These are phyloP conservation scores for Nipponacmea schrenckii DNA, from an alignment of 2,888 invertebrate genomes.

Conservation along the genomic window DNA sequence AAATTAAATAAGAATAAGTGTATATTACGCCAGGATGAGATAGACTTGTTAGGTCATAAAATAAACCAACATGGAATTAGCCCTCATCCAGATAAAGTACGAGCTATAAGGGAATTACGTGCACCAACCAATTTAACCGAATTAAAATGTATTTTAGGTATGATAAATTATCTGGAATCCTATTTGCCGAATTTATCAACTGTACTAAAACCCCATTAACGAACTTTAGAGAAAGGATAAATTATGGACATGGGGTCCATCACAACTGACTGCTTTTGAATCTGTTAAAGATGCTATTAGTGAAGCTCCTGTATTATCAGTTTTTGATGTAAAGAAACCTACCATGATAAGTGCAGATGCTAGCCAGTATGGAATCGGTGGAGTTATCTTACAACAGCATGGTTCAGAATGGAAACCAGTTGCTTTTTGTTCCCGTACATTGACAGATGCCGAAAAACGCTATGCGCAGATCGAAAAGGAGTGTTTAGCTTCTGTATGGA, in stretches of 20 bases:
- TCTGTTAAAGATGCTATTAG: no score
- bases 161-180: no score
- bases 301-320: no score
- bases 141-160: neutral
- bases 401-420: no score
- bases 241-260: slow-evolving; percentile 28
- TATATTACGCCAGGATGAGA: no score
- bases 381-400: slow-evolving; percentile 30
- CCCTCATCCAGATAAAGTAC: slow-evolving; percentile 17
- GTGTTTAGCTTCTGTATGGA: slow-evolving; percentile 13
- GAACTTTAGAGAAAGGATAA: slow-evolving; percentile 27
- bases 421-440: no score
- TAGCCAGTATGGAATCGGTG: slow-evolving; percentile 37
- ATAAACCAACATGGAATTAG: slow-evolving; percentile 21
- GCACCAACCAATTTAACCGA: neutral
- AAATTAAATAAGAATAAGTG: no score
- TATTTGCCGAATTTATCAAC: slow-evolving; percentile 21
- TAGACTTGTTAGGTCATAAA: slow-evolving; percentile 31
- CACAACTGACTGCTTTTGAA: no score
- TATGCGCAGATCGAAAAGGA: slow-evolving; percentile 18
- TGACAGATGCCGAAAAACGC: no score
- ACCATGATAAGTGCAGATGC: slow-evolving; percentile 20
- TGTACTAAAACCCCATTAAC: neutral
- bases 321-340: no score
- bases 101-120: neutral